phyloP scores from a whole-genome alignment of 2,113 vertebrate genomes.

The Grus americana region DNA sequence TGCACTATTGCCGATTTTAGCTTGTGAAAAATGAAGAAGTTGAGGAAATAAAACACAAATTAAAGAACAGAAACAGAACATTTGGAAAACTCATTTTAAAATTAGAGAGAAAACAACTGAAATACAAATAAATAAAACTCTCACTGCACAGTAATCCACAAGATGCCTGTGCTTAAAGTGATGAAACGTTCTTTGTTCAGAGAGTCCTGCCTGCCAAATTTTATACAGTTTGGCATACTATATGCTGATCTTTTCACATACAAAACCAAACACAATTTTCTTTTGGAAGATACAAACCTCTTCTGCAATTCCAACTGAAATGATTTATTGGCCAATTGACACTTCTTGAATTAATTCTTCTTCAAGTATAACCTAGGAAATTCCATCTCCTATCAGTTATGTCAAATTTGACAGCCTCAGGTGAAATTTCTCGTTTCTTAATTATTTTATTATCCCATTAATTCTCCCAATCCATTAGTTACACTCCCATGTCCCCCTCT shows the following conservation, averaged over 20 bases:
- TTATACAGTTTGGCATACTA: conserved; percentile 13
- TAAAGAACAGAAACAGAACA: background rate
- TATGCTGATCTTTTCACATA: background rate
- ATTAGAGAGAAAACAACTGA: background rate
- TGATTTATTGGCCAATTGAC: conserved; percentile 50
- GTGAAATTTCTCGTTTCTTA: conserved; percentile 55
- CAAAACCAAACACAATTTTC: conserved; percentile 39
- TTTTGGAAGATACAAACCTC: conserved; percentile 8
- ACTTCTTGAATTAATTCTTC: conserved; percentile 43
- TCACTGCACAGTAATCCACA: background rate
- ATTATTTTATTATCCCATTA: conserved; percentile 61
- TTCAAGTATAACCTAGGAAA: conserved; percentile 53
- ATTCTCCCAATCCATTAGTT: conserved; percentile 36
- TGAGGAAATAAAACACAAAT: background rate
- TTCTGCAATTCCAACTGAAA: conserved; percentile 30
- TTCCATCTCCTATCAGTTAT: conserved; percentile 32
- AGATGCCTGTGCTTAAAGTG: background rate
- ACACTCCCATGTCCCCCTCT: background rate
- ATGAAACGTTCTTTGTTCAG: conserved; percentile 1
- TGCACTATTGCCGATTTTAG: background rate
- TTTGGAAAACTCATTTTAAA: background rate
- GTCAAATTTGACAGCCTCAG: conserved; percentile 48
- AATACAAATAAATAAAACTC: background rate
- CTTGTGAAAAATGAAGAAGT: background rate
- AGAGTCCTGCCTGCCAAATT: background rate